These are phyloP conservation scores for Pygoscelis adeliae DNA, from an alignment of 2,113 vertebrate genomes.

Conservation along the genomic window DNA sequence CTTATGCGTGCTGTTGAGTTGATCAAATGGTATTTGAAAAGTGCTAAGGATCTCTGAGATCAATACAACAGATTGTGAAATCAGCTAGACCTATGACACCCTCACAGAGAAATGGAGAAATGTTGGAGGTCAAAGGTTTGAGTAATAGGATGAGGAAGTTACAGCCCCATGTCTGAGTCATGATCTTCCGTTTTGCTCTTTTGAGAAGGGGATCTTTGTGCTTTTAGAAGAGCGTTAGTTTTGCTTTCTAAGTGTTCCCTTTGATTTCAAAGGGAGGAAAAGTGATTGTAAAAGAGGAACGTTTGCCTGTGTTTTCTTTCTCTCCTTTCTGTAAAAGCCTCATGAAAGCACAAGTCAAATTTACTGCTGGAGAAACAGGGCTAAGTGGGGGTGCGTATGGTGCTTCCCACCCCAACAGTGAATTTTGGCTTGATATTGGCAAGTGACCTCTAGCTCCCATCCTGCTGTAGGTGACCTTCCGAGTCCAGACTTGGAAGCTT, in stretches of 20 bases:
- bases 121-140: not conserved
- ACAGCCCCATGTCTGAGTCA: not conserved
- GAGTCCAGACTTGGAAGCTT: not conserved
- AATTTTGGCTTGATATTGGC: not conserved
- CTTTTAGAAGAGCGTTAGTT: slow-evolving; percentile 1
- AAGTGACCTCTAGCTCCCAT: not conserved
- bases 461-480: not conserved
- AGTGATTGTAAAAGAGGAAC: not conserved
- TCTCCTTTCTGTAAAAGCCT: not conserved
- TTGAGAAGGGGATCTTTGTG: not conserved
- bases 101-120: not conserved
- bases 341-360: not conserved
- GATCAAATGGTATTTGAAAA: not conserved
- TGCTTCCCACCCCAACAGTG: not conserved
- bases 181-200: not conserved
- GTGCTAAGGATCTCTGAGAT: not conserved
- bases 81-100: not conserved
- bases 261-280: not conserved
- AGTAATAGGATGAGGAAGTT: slow-evolving; percentile 18
- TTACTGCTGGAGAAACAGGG: not conserved
- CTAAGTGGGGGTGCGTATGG: not conserved
- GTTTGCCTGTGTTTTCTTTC: not conserved
- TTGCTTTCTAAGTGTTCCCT: slow-evolving; percentile 1
- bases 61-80: not conserved
- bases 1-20: not conserved